Evolutionary conservation across 2,797 vertebrate genomes (phyloP), one percentile per base, ranked within the genome.

Genomic region (Pyrocephalus nanus): DNA sequence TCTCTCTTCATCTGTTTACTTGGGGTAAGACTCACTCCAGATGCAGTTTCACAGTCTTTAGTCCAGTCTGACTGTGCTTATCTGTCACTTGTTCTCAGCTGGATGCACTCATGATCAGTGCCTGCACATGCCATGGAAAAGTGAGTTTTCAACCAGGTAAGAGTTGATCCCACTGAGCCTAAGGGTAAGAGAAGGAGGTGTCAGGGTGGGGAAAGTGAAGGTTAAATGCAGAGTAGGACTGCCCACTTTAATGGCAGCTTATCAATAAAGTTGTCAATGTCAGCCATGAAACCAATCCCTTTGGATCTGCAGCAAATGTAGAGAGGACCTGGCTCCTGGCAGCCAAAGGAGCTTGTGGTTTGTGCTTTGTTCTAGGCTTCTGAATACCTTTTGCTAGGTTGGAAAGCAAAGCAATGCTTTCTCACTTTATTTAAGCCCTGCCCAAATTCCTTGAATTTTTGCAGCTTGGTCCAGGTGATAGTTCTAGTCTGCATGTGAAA

Each of bases 371-470:
- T 93, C 32, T 57, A 50, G 62, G 36, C 76, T 81, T 88, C 82
- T 80, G 91, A 61, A 80, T 80, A 72, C 27, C 30, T 74, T 71
- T 72, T 58, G 17, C 58, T 83, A 6, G 62, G 53, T 30, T 77
- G 61, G 81, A 89, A 86, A 82, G 48, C 48, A 74, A 47, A 87
- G 47, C 26, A 47, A 12, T 61, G 40, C 77, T 29, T 91, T 96
- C 86, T 72, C 13, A 19, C 81, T 93, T 90, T 74, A 60, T 87
- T 72, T 57, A 90, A 88, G 69, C 70, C 76, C 70, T 95, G 62
- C 91, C 92, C 91, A 91, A 87, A 95, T 95, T 94, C 94, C 58
- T 95, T 42, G 85, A 75, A 93, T 96, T 86, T 92, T 90, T 96
- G 82, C 62, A 81, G 43, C 36, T 91, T 48, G 55, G 64, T 79